These are phyloP conservation scores for Schmidtea mediterranea DNA, from an alignment of 1,140 invertebrate species.

Conservation along the genomic window DNA sequence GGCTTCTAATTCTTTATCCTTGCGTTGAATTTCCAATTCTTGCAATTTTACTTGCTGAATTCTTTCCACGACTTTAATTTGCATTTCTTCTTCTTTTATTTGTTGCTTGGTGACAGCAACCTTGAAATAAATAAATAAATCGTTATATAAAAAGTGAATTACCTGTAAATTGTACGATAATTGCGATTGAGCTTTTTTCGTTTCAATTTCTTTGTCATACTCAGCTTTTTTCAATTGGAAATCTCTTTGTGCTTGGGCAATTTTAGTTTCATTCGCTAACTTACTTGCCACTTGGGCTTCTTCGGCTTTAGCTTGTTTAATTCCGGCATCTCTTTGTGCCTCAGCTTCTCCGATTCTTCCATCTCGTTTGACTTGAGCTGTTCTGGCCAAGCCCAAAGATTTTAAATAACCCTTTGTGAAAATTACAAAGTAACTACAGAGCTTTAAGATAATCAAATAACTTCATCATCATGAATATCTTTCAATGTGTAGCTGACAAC, in stretches of 20 bases:
- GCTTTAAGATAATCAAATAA: constrained; percentile 2
- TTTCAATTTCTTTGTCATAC: constrained; percentile 83
- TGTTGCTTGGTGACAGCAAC: constrained; percentile 77
- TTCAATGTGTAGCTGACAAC: constrained; percentile 82
- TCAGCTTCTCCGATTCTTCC: constrained; percentile 82
- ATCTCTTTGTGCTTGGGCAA: constrained; percentile 73
- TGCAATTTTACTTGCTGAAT: constrained; percentile 61
- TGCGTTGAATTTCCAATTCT: constrained; percentile 23
- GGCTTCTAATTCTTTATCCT: constrained; percentile 47
- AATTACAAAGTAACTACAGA: constrained; percentile 7
- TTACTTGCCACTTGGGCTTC: constrained; percentile 63
- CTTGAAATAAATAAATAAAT: constrained; percentile 29
- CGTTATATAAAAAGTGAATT: neutral
- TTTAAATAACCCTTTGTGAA: constrained; percentile 55
- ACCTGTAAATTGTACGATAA: constrained; percentile 51
- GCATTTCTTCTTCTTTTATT: constrained; percentile 87
- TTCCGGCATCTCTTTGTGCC: constrained; percentile 31
- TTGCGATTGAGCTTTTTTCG: constrained; percentile 76
- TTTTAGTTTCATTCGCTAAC: constrained; percentile 65
- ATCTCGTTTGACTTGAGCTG: constrained; percentile 79
- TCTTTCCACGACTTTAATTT: constrained; percentile 68
- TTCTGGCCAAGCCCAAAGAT: constrained; percentile 74
- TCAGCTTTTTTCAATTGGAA: constrained; percentile 86
- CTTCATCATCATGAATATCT: constrained; percentile 69
- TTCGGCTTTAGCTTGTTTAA: constrained; percentile 57